Evolutionary conservation across 2,113 vertebrate species (phyloP), one percentile per base, ranked within the genome.

Genomic region (Coturnix japonica): DNA sequence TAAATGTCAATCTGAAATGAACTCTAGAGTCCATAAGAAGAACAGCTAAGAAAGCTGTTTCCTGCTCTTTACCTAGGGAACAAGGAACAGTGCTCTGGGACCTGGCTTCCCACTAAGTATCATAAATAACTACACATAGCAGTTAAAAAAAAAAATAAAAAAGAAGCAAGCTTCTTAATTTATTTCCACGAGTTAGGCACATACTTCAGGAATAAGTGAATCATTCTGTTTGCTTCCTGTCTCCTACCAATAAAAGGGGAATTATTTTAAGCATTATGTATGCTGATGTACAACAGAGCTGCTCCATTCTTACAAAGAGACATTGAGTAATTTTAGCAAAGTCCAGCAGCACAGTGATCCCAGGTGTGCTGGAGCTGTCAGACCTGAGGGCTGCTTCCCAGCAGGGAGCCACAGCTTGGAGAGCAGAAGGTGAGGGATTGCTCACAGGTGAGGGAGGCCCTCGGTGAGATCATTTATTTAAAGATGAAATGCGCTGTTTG

Each of bases 151-250:
- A 51, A 28, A 72, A 81, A 39, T 39, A 39, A 54, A 47, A 10
- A 37, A 37, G 37, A 37, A 28, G 51, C 51, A 49, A 23, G 3
- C 8, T 49, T 47, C 65, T 85, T 85, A 64, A 89, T 91, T 81
- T 91, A n/a, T 87, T 92, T 94, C 86, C 71, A 66, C 94, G 83
- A 89, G 74, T 91, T 93, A 89, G 88, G 84, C 51, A 82, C 81
- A 87, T 94, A 85, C 56, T 89, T 95, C 3, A 77, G 56, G 86
- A 93, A 56, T 63, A 90, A 91, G 65, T 92, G 64, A 93, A 92
- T 89, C 89, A 92, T 60, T 57, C 63, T 60, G 64, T 87, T 95
- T 95, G 83, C 80, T 91, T 94, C 91, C 92, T 77, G 81, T 74
- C 78, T 92, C 92, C 39, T 74, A 44, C 78, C 81, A 85, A 89